Percentiles rank a stretch among this genome's conserved stretches.
phyloP scores from a whole-genome alignment of 2,113 vertebrate genomes.

The Athene noctua region DNA sequence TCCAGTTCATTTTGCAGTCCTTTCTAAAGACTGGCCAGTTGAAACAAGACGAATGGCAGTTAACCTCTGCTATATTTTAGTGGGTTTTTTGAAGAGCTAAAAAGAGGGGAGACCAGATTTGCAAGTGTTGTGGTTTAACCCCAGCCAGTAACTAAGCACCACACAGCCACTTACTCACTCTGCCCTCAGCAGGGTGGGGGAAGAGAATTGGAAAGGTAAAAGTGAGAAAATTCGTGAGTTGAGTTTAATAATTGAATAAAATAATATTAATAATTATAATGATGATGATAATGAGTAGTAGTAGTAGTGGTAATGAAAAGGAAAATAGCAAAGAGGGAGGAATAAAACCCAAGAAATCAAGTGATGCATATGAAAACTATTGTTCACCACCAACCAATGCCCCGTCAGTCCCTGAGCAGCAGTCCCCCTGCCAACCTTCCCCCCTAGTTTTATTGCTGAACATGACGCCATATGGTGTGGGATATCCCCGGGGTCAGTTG shows the following conservation, averaged over 20 bases:
- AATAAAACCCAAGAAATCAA: not conserved
- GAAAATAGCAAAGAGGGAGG: not conserved
- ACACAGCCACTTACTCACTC: not conserved
- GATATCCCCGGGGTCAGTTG: too few relatives aligned
- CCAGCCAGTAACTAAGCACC: not conserved
- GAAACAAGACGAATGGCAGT: not conserved
- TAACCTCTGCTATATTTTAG: not conserved
- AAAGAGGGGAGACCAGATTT: not conserved
- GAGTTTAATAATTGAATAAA: not conserved
- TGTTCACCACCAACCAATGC: not conserved
- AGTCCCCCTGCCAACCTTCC: fast-evolving
- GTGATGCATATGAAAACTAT: not conserved
- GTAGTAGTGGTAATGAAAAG: not conserved
- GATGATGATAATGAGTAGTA: too few relatives aligned
- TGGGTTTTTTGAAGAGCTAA: not conserved
- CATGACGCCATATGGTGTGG: fast-evolving
- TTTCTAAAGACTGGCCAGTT: not conserved
- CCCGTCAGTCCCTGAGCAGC: fast-evolving
- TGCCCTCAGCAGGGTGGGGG: fast-evolving
- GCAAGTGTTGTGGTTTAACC: not conserved
- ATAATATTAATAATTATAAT: too few relatives aligned
- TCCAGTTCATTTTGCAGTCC: not conserved
- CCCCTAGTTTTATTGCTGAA: not conserved
- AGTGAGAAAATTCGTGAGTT: not conserved
- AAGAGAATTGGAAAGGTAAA: not conserved